Evolutionary conservation across 2,888 invertebrate species (phyloP), one percentile per base, ranked within the genome.

Genomic region (Plebejus melissa): DNA sequence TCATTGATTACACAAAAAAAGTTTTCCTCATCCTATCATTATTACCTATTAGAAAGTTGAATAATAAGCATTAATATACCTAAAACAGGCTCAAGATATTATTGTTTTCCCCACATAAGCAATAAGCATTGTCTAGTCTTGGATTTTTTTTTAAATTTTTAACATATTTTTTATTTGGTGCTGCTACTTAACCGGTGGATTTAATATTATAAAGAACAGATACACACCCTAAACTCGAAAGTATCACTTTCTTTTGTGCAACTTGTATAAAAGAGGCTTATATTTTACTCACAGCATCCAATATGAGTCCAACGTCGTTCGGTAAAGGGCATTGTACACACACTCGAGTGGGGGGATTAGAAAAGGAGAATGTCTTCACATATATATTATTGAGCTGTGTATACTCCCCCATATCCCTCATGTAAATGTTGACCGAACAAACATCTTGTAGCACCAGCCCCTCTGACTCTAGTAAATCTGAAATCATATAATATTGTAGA

Each of bases 341-440:
- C 1, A 97, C 97, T 75, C 98, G 94, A 1, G 97, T 96, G 9
- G 98, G 98, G 57, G 98, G 98, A 89, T 97, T 97, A 65, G 95
- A 91, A 88, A 96, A 95, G 81, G 94, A 94, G 84, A 98, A 96
- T 79, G 95, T 95, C 75, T 95, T 94, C 75, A 95, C 94, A 85
- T 99, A 99, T 28, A 96, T 95, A 78, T 94, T 94, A 87, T 98
- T 99, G 79, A 98, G 90, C 9, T 94, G 94, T 0, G 95, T 93
- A 87, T 98, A 99, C 80, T 97, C 95, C 0, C 94, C 93, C 96
- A 99, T 98, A 82, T 97, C 96, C 70, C 96, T 94, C 83, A 99
- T 96, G 86, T 97, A 98, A 82, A 98, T 94, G 79, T 96, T 97
- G 74, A 98, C 95, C 60, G 97, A 96, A 82, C 97, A 97, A 74